Conservation (phyloP, 2,113 vertebrate genomes). For the Melanostigma gelatinosum region DNA sequence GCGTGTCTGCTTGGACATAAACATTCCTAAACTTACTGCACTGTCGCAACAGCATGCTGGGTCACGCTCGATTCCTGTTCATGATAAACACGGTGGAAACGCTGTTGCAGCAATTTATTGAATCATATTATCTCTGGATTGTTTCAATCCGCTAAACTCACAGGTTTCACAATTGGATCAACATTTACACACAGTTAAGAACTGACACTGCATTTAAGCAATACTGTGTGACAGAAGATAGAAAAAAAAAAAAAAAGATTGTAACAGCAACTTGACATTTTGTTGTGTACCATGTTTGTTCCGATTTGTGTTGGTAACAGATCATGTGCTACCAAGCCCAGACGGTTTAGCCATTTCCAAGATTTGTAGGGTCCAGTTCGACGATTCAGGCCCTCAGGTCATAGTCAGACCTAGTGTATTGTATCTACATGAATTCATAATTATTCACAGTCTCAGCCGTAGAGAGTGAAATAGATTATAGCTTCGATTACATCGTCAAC, state of each 20-base stretch:
- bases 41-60: conserved; percentile 45
- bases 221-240: not conserved
- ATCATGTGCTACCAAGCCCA: not conserved
- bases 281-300: not conserved
- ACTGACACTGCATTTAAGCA: not conserved
- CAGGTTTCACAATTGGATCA: conserved; percentile 27
- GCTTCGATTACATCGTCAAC: not conserved
- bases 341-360: not conserved
- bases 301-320: not conserved
- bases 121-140: conserved; percentile 31
- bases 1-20: conserved; percentile 4
- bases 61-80: conserved; percentile 41
- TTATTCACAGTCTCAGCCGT: not conserved
- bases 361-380: not conserved
- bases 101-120: conserved; percentile 3
- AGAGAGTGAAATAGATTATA: not conserved
- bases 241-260: not conserved
- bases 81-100: conserved; percentile 28
- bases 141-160: not conserved
- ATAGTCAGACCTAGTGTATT: not conserved
- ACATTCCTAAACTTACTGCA: conserved; percentile 31
- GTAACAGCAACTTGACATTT: not conserved
- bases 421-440: no score
- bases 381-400: not conserved
- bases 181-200: not conserved